These are phyloP conservation scores for Sepioteuthis lessoniana DNA, from an alignment of 2,888 invertebrate species.

Conservation along the genomic window DNA sequence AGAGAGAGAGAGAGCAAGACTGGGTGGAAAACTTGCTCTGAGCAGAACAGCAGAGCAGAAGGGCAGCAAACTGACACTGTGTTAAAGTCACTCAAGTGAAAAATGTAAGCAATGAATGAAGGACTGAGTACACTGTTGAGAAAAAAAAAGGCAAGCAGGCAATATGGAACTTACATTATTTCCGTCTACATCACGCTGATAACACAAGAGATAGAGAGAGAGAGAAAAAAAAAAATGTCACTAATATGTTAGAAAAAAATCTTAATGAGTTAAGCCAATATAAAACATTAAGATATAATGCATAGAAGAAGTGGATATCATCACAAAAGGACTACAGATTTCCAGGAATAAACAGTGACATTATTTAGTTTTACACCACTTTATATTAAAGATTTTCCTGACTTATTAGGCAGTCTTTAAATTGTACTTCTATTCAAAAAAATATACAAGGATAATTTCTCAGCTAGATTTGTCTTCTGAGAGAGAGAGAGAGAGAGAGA, in stretches of 20 bases:
- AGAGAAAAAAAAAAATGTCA: background rate
- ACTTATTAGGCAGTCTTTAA: background rate
- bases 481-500: too few species aligned
- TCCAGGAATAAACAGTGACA: background rate
- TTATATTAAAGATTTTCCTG: background rate
- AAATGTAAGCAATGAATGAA: background rate
- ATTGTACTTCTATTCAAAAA: background rate
- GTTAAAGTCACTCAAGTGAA: background rate
- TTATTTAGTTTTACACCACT: background rate
- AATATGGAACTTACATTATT: slow-evolving; percentile 33
- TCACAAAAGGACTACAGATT: background rate
- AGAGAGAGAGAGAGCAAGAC: background rate
- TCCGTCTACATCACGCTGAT: slow-evolving; percentile 33
- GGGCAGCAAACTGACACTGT: background rate
- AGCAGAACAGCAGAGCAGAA: background rate
- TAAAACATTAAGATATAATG: background rate
- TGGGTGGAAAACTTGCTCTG: background rate
- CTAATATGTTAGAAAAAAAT: background rate
- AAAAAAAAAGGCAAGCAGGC: background rate
- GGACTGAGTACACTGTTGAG: background rate
- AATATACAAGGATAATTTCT: background rate
- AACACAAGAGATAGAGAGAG: background rate
- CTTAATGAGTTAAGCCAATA: background rate
- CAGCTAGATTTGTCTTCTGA: background rate
- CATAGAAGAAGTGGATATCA: background rate